phyloP scores from a whole-genome alignment of 2,888 invertebrate species.

The Gnatocerus cornutus region DNA sequence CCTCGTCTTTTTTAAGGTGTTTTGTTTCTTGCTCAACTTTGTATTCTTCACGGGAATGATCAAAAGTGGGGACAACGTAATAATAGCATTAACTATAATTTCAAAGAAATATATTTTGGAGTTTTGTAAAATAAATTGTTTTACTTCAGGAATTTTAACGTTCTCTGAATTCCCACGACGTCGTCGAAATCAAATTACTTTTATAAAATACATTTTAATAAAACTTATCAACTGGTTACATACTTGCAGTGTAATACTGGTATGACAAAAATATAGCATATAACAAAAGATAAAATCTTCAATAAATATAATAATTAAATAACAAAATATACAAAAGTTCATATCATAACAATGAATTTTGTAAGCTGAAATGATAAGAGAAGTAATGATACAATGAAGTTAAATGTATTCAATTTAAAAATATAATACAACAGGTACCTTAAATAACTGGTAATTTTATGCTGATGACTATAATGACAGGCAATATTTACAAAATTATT shows the following conservation, averaged over 20 bases:
- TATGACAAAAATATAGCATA: conserved; percentile 34
- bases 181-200: conserved; percentile 14
- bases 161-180: no score
- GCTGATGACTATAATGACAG: conserved; percentile 14
- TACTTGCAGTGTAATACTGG: conserved; percentile 38
- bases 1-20: no score
- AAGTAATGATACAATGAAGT: conserved; percentile 21
- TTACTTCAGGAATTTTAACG: no score
- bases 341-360: conserved; percentile 29
- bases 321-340: conserved; percentile 32
- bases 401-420: conserved; percentile 34
- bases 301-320: conserved; percentile 37
- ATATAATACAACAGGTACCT: conserved; percentile 39
- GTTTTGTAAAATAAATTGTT: no score
- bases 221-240: conserved; percentile 29
- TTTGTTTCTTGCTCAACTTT: no score
- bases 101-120: no score
- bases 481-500: conserved; percentile 30
- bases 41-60: no score
- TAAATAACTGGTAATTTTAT: conserved; percentile 28
- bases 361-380: conserved; percentile 17
- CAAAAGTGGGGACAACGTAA: no score
- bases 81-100: no score
- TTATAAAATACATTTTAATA: conserved; percentile 43
- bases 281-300: conserved; percentile 41